Base-by-base conservation (phyloP, 2,797 vertebrate genomes). In the Sphenopsis melanotis region DNA sequence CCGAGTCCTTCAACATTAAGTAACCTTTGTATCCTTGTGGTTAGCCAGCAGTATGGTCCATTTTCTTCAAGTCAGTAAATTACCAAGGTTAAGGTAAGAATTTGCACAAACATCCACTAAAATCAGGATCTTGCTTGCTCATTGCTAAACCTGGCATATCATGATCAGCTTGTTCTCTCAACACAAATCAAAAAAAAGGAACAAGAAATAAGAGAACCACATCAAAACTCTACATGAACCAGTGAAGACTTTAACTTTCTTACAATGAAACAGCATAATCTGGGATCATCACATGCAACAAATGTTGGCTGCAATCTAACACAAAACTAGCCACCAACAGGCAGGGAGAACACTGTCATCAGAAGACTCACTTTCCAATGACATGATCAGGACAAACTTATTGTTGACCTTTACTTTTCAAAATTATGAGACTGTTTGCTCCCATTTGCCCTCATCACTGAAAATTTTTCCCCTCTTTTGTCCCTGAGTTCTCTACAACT, bases 141-240 rank as follows among this genome's bases (percentile, higher is more conserved):
- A 49, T 32, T 61, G 34, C 23, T 83, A 76, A 85, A 78, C 34
- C 26, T 68, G 24, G 5, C 17, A 36, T 6, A 0, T 56, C n/a
- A 36, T 34, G 17, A 81, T 7, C 20, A 82, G 61, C 17, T 42
- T 22, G 20, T 44, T 82, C 20, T 68, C 53, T 39, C 59, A 78
- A 46, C 1, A 30, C 11, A 34, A 41, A 57, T 11, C 0, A 63
- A 70, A 55, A 64, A 49, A 32, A 26, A 4, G 1, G 5, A 18
- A 44, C 11, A 52, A 61, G 5, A 69, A 68, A 37, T 32, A 50
- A n/a, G 9, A 84, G 11, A 79, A 59, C 10, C 5, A 60, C 15
- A n/a, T 42, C 20, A 79, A 92, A 30, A 4, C 6, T 29, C 37
- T 34, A 52, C 5, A 36, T 0, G 3, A 60, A 42, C 7, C 26